Conservation (phyloP, 2,113 vertebrate species). For the Fulica atra region DNA sequence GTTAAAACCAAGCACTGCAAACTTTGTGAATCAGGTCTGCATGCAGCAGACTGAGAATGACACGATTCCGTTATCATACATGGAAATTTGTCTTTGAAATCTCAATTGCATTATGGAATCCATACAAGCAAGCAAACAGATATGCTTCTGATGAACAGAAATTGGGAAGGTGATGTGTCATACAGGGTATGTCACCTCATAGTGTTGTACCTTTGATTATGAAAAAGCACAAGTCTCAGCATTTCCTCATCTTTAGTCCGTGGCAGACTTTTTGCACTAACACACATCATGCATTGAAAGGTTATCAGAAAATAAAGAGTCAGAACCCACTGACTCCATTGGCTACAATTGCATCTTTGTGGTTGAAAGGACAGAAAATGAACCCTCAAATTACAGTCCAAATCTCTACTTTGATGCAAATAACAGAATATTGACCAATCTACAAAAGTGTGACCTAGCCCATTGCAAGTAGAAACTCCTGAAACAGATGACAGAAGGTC, state of each 20-base stretch:
- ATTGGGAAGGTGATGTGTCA: not conserved
- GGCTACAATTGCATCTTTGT: not conserved
- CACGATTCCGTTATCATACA: rapidly evolving
- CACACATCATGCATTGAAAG: not conserved
- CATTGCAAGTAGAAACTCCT: not conserved
- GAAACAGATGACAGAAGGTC: not conserved
- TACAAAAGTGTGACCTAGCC: not conserved
- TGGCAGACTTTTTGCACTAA: not conserved
- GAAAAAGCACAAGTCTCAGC: not conserved
- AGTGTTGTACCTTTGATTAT: not conserved
- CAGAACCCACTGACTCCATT: not conserved
- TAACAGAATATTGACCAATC: not conserved
- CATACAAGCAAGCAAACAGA: not conserved
- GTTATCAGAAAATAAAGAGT: not conserved
- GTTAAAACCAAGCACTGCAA: not conserved
- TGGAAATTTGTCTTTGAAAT: not conserved
- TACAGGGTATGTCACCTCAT: not conserved
- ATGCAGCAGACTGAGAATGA: not conserved
- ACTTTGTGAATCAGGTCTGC: not conserved
- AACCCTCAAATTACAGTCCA: not conserved
- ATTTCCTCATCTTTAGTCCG: not conserved
- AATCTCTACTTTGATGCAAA: not conserved
- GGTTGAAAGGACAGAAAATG: not conserved
- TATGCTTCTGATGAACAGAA: not conserved
- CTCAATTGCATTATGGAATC: not conserved